Evolutionary conservation across 2,888 invertebrate genomes (phyloP).

Genomic region (Oxyteleia sp.): DNA sequence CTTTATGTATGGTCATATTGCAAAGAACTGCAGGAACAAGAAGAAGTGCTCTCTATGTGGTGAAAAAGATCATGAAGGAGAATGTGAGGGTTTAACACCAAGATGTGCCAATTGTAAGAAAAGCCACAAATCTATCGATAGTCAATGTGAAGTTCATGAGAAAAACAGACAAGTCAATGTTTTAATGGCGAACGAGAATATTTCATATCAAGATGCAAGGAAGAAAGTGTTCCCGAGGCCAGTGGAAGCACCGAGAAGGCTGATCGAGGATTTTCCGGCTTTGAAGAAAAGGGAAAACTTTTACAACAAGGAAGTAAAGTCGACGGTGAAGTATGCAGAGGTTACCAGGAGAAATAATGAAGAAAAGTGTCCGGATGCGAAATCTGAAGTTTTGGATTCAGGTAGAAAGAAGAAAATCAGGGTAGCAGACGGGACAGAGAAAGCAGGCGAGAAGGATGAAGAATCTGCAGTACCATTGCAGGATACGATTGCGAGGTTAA

Average conservation of each 20-base stretch:
- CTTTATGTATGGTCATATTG: slow-evolving; percentile 12
- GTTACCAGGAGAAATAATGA: too few relatives aligned
- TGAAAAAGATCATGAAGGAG: not conserved
- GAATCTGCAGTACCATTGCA: too few relatives aligned
- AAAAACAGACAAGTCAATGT: slow-evolving; percentile 23
- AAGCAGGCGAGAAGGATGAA: too few relatives aligned
- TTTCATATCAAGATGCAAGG: slow-evolving; percentile 41
- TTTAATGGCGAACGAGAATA: slow-evolving; percentile 47
- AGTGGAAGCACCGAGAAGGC: not conserved
- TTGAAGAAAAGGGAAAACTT: not conserved
- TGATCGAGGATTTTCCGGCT: slow-evolving; percentile 39
- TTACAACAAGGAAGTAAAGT: too few relatives aligned
- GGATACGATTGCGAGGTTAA: too few relatives aligned
- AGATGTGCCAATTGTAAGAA: slow-evolving; percentile 47
- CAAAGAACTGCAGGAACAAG: not conserved
- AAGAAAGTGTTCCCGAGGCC: slow-evolving; percentile 4
- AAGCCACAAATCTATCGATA: slow-evolving; percentile 18
- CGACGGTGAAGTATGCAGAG: too few relatives aligned
- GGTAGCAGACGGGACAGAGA: too few relatives aligned
- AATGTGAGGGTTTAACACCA: slow-evolving; percentile 14
- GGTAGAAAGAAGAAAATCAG: too few relatives aligned
- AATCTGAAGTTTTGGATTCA: too few relatives aligned
- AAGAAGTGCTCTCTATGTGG: slow-evolving; percentile 27
- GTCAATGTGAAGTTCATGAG: slow-evolving; percentile 11
- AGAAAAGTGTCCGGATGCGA: too few relatives aligned